Evolutionary conservation across 2,113 vertebrate genomes (phyloP), one percentile per base, ranked within the genome.

Genomic region (Plecturocebus donacophilus): DNA sequence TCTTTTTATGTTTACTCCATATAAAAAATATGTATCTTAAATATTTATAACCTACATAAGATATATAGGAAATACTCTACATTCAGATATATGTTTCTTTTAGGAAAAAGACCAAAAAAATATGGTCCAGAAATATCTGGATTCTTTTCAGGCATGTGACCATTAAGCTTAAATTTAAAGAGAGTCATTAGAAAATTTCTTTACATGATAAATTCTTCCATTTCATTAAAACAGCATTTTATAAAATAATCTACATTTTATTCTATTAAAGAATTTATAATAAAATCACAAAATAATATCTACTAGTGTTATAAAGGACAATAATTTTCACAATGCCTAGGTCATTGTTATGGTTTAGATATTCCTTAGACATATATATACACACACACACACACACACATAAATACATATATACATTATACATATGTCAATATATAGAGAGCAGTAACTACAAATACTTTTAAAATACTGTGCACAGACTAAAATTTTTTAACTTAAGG

Each of bases 361-460:
- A 35, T 68, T 3, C 12, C 61, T 30, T 6, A 64, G 5, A 64
- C 12, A 30, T 12, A 61, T 5, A 61, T 2, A 64, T 0, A 61
- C 1, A 64, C 11, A 64, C 27, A 64, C 27, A 64, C 11, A 61
- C 0, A 61, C 8, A 58, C 2, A n/a, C n/a, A n/a, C n/a, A n/a
- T n/a, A n/a, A n/a, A n/a, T 7, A 54, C 54, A 56, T 58, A 58
- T 9, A 58, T 23, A 10, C 21, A 23, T 58, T 58, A 58, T 10
- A 58, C 23, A 23, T 23, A 23, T 58, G 52, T 52, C 5, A 4
- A 17, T 52, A 52, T 52, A 13, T 16, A 81, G 64, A 96, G 84
- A 89, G 38, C 92, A 97, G n/a, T 92, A 97, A 66, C 52, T 49
- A n/a, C 58, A 84, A 97, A 9, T 30, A 92, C 64, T 85, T 86